Base-by-base conservation (phyloP, 2,113 vertebrate species). In the Caranx melampygus region DNA sequence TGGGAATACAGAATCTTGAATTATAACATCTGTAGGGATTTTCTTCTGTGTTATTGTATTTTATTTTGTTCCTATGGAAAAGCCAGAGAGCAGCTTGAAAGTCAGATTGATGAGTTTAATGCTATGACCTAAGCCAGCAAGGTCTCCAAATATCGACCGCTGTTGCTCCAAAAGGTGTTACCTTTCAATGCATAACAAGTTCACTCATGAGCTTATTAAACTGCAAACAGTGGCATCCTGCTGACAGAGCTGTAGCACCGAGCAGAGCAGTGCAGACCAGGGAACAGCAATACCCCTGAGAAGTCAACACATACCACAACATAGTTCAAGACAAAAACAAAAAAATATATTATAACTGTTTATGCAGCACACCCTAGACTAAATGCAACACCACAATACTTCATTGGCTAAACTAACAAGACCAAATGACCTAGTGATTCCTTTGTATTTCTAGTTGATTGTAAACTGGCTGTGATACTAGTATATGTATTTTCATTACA, bases 71-170 rank as follows among this genome's bases (percentile, higher is more conserved):
- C 15, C 47, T 18, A 49, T 18, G 18, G 47, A 49, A 16, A 13
- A 47, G 45, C 45, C 13, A 47, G 14, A 47, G 45, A 47, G 2
- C 47, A 49, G 45, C 16, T 47, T 47, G 14, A 47, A 4, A 49
- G 3, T 55, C 21, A 26, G 21, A 26, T 18, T 55, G 21, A 26
- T 18, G 6, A 55, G 11, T 45, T 18, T 58, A 57, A 77, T 58
- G 18, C 26, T 14, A 9, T 34, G 47, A 55, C 26, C 13, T 6
- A 18, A 40, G 4, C 10, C 54, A 47, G 37, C 5, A 52, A 49
- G 20, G 11, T 67, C n/a, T 70, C 58, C 35, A 65, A 59, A 65
- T 82, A 20, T 63, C 21, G 3, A 63, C 31, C 5, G 31, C 47
- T 57, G 14, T 52, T n/a, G 11, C 13, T 51, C 14, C 2, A 31